Percentiles rank a stretch among this genome's conserved stretches.
These are phyloP conservation scores for Oncorhynchus keta DNA, from an alignment of 2,113 vertebrate genomes.

Conservation along the genomic window DNA sequence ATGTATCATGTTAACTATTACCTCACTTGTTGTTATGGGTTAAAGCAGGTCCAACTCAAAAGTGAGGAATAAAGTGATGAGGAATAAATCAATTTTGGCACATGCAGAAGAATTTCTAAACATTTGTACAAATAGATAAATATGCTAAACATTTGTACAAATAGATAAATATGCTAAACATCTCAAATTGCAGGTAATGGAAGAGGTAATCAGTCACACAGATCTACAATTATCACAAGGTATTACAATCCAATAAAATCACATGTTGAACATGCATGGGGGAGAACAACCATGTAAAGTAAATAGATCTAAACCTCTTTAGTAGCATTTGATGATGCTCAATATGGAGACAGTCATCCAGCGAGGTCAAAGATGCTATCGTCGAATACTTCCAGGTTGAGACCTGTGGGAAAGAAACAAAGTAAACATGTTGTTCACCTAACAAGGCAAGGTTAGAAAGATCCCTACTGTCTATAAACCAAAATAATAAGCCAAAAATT, in stretches of 20 bases:
- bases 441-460: too few relatives aligned
- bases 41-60: not conserved
- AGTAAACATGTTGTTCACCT: not conserved
- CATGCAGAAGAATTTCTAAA: not conserved
- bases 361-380: slow-evolving; percentile 34
- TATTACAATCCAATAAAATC: not conserved
- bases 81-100: not conserved
- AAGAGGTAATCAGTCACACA: not conserved
- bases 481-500: too few relatives aligned
- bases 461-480: too few relatives aligned
- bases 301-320: not conserved
- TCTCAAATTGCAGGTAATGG: not conserved
- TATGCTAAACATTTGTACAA: not conserved
- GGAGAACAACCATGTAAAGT: not conserved
- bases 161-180: not conserved
- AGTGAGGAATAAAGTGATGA: not conserved
- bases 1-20: too few relatives aligned
- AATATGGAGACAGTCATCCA: not conserved
- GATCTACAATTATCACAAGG: not conserved
- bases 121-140: not conserved
- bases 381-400: slow-evolving; percentile 51
- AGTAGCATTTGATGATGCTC: slow-evolving; percentile 7
- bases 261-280: not conserved
- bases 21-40: too few relatives aligned
- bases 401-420: slow-evolving; percentile 54